Percentiles rank a stretch among this genome's conserved stretches.
phyloP scores from a whole-genome alignment of 2,797 vertebrate species.

The Clarias pachynema region DNA sequence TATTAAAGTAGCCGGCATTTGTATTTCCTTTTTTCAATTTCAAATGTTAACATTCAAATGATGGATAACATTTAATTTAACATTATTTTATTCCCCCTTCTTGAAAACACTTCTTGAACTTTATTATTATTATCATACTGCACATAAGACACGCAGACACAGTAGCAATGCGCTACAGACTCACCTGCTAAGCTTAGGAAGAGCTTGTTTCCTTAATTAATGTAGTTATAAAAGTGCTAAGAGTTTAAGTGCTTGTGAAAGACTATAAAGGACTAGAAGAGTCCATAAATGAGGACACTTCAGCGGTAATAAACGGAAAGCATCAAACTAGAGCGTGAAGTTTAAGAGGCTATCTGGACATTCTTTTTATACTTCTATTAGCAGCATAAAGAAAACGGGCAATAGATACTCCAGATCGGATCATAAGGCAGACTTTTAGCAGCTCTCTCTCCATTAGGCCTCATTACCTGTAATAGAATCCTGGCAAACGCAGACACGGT shows the following conservation, averaged over 20 bases:
- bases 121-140: background rate
- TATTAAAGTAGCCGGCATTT: background rate
- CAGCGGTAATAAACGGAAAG: conserved; percentile 17
- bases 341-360: conserved; percentile 27
- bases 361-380: conserved; percentile 50
- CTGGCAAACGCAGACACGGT: conserved; percentile 41
- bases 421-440: conserved; percentile 55
- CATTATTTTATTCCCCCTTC: background rate
- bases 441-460: conserved; percentile 58
- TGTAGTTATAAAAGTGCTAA: conserved; percentile 35
- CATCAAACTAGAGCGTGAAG: conserved; percentile 22
- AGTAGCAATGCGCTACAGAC: background rate
- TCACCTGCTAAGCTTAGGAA: background rate
- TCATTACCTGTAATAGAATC: conserved; percentile 70
- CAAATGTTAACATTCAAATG: background rate
- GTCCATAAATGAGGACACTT: conserved; percentile 19
- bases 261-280: conserved; percentile 3
- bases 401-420: conserved; percentile 59
- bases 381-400: conserved; percentile 45
- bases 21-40: background rate
- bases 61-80: background rate
- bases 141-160: background rate
- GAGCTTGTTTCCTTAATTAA: conserved; percentile 9
- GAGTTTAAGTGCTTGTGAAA: conserved; percentile 32
- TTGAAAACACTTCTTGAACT: background rate